Base-by-base conservation (phyloP, 1,140 invertebrate genomes). In the Dendrolimus punctatus region DNA sequence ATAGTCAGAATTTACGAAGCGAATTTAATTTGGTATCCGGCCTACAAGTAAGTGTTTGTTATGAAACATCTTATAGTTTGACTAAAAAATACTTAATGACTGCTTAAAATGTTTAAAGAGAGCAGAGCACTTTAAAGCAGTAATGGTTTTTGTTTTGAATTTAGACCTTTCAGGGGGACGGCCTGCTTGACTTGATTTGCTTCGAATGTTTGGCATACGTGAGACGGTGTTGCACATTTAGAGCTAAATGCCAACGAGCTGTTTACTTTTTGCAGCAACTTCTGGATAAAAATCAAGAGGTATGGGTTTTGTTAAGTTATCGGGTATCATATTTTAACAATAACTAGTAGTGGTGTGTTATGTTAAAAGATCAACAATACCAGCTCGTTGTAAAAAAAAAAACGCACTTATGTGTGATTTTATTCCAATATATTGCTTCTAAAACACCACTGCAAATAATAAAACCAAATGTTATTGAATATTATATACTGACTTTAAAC, bases 151-250 rank as follows among this genome's bases (percentile, higher is more conserved):
- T 36, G 44, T 60, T 46, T 37, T 43, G 46, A 55, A 79, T 76
- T 53, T 61, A 84, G 80, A 74, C 66, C 39, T 23, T 46, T 3
- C 51, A 56, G 23, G 64, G 61, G 38, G 66, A 60, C 65, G 80
- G 78, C n/a, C 55, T 81, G 39, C 77, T 77, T 7, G 65, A 73
- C 49, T 81, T 74, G 56, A 57, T 85, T 40, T 85, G 79, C 58
- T 58, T 66, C 7, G 66, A 76, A 46, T 85, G 81, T 58, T 52
- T 56, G 46, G 62, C 71, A 2, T 66, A 73, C 57, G 56, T 85
- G 8, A 73, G 57, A 63, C 68, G 60, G 4, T 80, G 66, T 47
- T 73, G 66, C 44, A 71, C 64, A 10, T 85, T 85, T 58, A 62
- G 79, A 51, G 66, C 73, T 39, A 82, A 71, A 68, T 85, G 81